Evolutionary conservation across 2,113 vertebrate genomes (phyloP).

Genomic region (Felis chaus): DNA sequence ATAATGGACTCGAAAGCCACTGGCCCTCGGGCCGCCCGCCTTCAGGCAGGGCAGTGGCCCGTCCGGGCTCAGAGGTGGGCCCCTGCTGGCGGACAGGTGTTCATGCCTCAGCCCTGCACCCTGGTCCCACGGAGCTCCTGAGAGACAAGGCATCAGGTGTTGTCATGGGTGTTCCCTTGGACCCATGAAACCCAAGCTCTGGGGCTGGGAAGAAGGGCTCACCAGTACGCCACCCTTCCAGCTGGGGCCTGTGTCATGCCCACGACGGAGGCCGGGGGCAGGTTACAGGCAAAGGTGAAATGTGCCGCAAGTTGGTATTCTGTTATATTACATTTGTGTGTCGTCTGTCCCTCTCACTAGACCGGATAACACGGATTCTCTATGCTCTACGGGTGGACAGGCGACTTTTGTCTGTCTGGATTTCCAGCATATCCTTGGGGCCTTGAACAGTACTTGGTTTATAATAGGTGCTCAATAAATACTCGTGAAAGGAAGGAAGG

Average conservation of each 20-base stretch:
- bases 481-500: no score
- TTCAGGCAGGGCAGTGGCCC: slow-evolving; percentile 43
- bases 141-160: neutral
- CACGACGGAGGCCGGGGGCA: fast-evolving
- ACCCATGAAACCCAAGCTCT: slow-evolving; percentile 40
- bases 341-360: fast-evolving
- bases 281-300: neutral
- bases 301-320: fast-evolving
- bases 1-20: neutral
- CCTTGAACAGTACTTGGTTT: neutral
- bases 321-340: fast-evolving
- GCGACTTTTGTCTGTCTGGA: fast-evolving
- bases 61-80: neutral
- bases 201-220: neutral
- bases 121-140: neutral
- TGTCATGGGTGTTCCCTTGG: neutral
- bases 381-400: neutral
- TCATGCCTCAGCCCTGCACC: neutral
- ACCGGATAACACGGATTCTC: fast-evolving
- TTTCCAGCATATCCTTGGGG: neutral
- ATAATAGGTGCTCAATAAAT: neutral
- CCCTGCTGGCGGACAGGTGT: slow-evolving; percentile 32
- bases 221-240: neutral
- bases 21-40: neutral
- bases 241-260: neutral